phyloP scores from a whole-genome alignment of 2,113 vertebrate species.

The Mixornis gularis region DNA sequence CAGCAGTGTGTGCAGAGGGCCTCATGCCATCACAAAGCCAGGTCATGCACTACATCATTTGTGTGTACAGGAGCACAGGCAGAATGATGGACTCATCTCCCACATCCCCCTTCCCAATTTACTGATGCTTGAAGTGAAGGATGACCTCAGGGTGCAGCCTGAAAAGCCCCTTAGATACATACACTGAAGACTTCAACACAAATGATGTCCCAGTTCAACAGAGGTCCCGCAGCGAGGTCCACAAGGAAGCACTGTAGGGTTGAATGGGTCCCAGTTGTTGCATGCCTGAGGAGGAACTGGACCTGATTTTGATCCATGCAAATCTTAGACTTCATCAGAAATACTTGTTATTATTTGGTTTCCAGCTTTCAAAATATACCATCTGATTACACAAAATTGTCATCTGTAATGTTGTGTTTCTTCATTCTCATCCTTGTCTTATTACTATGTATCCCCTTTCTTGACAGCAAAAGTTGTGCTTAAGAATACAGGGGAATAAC shows the following conservation, averaged over 20 bases:
- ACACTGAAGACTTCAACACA: not conserved
- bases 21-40: not conserved
- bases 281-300: not conserved
- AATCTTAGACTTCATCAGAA: not conserved
- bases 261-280: not conserved
- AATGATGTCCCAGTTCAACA: not conserved
- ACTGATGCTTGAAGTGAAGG: not conserved
- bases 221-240: not conserved
- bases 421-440: not conserved
- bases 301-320: not conserved
- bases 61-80: fast-evolving
- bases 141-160: not conserved
- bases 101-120: not conserved
- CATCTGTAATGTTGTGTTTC: not conserved
- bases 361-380: not conserved
- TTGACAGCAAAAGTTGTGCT: not conserved
- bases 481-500: not conserved
- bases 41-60: fast-evolving
- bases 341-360: not conserved
- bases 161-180: not conserved
- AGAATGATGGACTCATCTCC: not conserved
- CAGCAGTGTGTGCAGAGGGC: not conserved
- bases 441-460: not conserved
- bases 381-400: not conserved
- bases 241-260: fast-evolving